Evolutionary conservation across 2,888 invertebrate species (phyloP).

Genomic region (Cerastis leucographa): DNA sequence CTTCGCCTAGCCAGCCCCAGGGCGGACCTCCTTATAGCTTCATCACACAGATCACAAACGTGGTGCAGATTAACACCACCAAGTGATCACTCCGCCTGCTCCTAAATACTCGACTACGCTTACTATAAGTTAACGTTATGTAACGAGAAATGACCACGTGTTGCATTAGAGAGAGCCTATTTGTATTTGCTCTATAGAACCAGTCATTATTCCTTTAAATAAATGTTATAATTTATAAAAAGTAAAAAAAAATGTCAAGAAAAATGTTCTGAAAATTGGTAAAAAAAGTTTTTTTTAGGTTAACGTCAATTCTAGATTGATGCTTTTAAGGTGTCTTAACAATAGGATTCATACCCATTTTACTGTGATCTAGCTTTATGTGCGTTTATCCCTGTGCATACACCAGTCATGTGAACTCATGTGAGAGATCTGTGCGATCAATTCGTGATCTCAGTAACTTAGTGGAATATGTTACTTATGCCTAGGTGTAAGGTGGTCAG

Average conservation of each 20-base stretch:
- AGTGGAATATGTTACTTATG: constrained; percentile 41
- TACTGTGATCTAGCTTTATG: constrained; percentile 64
- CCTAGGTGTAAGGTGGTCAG: constrained; percentile 18
- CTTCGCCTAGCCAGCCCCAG: constrained; percentile 38
- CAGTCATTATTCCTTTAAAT: constrained; percentile 28
- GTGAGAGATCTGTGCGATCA: constrained; percentile 64
- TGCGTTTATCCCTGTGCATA: constrained; percentile 52
- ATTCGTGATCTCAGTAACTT: constrained; percentile 61
- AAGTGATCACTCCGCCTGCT: constrained; percentile 50
- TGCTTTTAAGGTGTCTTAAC: constrained; percentile 31
- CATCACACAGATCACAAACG: constrained; percentile 64
- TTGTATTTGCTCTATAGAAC: constrained; percentile 5
- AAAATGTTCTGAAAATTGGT: constrained; percentile 16
- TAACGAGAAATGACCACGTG: constrained; percentile 24
- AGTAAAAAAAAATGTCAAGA: constrained; percentile 18
- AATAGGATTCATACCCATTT: constrained; percentile 49
- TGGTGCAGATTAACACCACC: constrained; percentile 62
- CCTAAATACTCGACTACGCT: constrained; percentile 44
- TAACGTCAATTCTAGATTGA: constrained; percentile 35
- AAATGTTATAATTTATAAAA: constrained; percentile 41
- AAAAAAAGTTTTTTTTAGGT: constrained; percentile 13
- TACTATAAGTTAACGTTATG: constrained; percentile 19
- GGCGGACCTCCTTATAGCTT: constrained; percentile 55
- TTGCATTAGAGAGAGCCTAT: constrained; percentile 4
- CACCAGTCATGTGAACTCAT: constrained; percentile 52